Conservation (phyloP, 2,888 invertebrate genomes). For the Dasypogon diadema region DNA sequence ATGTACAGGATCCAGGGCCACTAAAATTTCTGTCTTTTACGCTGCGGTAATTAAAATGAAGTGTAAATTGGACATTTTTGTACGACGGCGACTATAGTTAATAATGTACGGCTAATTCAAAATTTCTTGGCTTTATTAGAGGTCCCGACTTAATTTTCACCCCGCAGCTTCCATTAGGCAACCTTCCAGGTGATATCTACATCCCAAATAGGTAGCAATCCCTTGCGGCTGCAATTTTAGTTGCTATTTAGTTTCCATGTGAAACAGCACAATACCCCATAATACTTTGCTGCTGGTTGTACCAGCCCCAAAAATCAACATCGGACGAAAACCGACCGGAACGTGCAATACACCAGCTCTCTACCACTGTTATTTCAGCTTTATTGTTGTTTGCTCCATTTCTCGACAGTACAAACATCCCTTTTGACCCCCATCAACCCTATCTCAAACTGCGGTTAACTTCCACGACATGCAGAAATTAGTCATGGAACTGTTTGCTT, state of each 20-base stretch:
- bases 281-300: not conserved
- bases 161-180: not conserved
- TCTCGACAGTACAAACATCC: conserved; percentile 33
- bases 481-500: conserved; percentile 52
- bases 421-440: conserved; percentile 44
- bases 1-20: not conserved
- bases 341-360: conserved; percentile 11
- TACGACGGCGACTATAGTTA: conserved; percentile 2
- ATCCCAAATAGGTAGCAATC: not conserved
- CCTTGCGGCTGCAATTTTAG: conserved; percentile 23
- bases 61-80: conserved; percentile 32
- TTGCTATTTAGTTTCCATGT: conserved; percentile 35
- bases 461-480: conserved; percentile 52
- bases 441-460: conserved; percentile 43
- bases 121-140: not conserved
- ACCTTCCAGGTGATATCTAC: not conserved
- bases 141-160: not conserved
- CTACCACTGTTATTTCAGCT: conserved; percentile 36
- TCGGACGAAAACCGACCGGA: not conserved
- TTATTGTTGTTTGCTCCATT: conserved; percentile 50
- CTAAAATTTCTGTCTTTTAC: not conserved
- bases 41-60: conserved; percentile 20
- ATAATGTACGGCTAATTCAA: conserved; percentile 22
- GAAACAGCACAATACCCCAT: conserved; percentile 5
- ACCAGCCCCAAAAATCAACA: conserved; percentile 33